These are phyloP conservation scores for Coreoperca whiteheadi DNA, from an alignment of 2,113 vertebrate genomes.

Conservation along the genomic window DNA sequence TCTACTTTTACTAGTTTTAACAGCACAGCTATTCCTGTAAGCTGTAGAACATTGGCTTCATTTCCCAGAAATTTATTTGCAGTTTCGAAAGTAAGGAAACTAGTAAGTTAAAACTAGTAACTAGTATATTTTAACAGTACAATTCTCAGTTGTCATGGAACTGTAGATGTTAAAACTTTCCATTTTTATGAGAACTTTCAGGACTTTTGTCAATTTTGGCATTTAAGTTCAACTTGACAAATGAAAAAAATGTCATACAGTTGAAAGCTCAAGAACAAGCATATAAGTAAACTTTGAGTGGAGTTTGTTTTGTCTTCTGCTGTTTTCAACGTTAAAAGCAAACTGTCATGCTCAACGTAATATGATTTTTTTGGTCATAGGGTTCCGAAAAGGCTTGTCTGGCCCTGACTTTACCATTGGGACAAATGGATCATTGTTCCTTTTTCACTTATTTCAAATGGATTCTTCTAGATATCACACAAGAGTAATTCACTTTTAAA, in stretches of 20 bases:
- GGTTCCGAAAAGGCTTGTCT: neutral
- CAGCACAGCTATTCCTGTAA: no score
- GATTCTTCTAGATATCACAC: neutral
- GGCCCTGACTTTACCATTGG: neutral
- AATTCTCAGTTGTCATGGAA: neutral
- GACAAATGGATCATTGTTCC: neutral
- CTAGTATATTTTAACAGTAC: neutral
- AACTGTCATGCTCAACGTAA: no score
- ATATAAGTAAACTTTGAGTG: neutral
- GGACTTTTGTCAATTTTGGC: neutral
- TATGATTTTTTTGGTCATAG: no score
- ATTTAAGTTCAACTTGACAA: neutral
- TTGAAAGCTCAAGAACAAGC: neutral
- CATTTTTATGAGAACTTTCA: neutral
- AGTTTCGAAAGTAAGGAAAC: neutral
- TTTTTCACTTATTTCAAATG: neutral
- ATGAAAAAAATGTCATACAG: neutral
- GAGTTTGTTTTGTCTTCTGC: no score
- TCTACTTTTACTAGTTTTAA: no score
- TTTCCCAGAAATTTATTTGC: neutral
- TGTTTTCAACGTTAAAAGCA: no score
- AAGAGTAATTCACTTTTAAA: neutral
- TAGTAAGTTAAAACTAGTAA: neutral
- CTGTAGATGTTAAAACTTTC: neutral
- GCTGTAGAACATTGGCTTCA: no score